Evolutionary conservation across 2,797 vertebrate species (phyloP), one percentile per base, ranked within the genome.

Genomic region (Xiphorhynchus erythropygius): DNA sequence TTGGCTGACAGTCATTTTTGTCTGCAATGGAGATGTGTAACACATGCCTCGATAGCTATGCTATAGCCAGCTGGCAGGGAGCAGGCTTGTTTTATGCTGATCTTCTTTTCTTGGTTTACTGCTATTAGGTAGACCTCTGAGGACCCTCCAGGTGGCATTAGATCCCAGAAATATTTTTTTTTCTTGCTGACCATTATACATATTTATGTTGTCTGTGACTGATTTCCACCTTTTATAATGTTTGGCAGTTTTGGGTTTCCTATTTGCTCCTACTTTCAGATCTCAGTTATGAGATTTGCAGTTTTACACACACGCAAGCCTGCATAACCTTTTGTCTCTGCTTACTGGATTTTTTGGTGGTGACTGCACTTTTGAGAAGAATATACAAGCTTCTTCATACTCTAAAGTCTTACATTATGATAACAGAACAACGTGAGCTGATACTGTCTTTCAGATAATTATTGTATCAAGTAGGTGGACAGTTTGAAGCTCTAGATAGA

Each of bases 261-360:
- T n/a, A 2, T 73, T 80, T 23, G 5, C 23, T 73, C 16, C 30
- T 76, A 2, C 23, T 75, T 57, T 75, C 41, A 82, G 24, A 11
- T 75, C 16, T 70, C 3, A 35, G 32, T 55, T 39, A 64, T 25
- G 21, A 62, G 33, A 32, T 11, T 86, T 86, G 23, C 19, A n/a
- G 18, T 75, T 83, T 86, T 56, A 39, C 18, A 21, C 5, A 5
- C 11, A 13, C 10, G 2, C 7, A 64, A 53, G 23, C 35, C 11
- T 2, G 7, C 11, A 4, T 18, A 4, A 6, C 6, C 1, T 74
- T 83, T 57, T 63, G 21, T 33, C 18, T 69, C 5, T 0, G 2
- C 35, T 83, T 76, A 57, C 27, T 70, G 32, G 15, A 0, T 11
- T 79, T 83, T 80, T 71, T 49, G 44, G 27, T 93, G 41, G 8